Conservation (phyloP, 1,140 invertebrate species). For the Trichogramma pretiosum region DNA sequence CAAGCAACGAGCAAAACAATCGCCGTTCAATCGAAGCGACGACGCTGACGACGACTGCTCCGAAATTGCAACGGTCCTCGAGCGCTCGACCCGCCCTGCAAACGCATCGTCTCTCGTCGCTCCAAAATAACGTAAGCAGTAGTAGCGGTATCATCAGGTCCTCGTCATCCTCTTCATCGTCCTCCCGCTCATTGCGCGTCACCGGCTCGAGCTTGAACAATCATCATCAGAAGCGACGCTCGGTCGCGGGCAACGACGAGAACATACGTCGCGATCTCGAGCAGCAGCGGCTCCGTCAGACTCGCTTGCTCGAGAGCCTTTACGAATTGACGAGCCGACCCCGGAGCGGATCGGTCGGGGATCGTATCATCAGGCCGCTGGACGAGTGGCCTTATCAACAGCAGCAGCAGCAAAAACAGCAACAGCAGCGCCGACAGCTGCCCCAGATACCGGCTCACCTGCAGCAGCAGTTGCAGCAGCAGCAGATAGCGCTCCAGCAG, state of each 20-base stretch:
- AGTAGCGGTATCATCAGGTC: background rate
- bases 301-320: conserved; percentile 11
- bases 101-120: background rate
- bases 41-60: background rate
- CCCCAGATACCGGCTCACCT: background rate
- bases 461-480: background rate
- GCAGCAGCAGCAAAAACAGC: conserved; percentile 6
- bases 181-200: background rate
- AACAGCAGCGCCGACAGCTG: conserved; percentile 6
- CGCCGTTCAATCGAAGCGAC: no score
- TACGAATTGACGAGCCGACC: conserved; percentile 16
- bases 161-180: no score
- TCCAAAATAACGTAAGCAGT: conserved; percentile 7
- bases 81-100: conserved; percentile 3
- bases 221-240: background rate
- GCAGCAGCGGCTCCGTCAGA: conserved; percentile 10
- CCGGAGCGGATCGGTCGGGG: conserved; percentile 13
- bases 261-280: conserved; percentile 16
- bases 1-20: conserved; percentile 9
- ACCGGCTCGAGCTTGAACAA: background rate
- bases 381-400: background rate
- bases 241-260: conserved; percentile 3
- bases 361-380: conserved; percentile 12
- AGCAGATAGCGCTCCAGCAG: conserved; percentile 11
- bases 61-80: background rate